Evolutionary conservation across 92 coral and sea anemone species (phyloP), one percentile per base, ranked within the genome.

Genomic region (Palythoa grandiflora): DNA sequence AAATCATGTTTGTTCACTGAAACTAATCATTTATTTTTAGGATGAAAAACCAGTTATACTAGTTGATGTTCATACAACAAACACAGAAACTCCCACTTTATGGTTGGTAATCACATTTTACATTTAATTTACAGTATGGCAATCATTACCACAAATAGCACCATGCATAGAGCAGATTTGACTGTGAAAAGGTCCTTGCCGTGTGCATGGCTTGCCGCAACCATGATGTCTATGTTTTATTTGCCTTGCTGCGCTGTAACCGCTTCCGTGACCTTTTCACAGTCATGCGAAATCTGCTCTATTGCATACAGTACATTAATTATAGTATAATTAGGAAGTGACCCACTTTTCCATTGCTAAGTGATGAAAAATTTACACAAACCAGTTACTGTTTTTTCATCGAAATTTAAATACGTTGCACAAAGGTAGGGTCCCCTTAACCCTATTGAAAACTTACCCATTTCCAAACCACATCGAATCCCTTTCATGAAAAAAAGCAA

Each of bases 91-190:
- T 75, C 80, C 59, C 59, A 75, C 59, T 75, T 75, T 51, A 75
- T 75, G 80, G 80, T 75, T 40, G 44, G 80, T 75, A 75, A 75
- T 75, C 54, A 75, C 52, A n/a, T 75, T 75, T 75, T 40, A 75
- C 80, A 40, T 75, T 75, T 75, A 75, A 51, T 75, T 39, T 40
- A 51, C 52, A 75, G 50, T 75, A 51, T 40, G 39, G 80, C 59
- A 39, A 75, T 40, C 54, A 39, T 75, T 51, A 68, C 73, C 73
- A 68, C 73, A 68, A 19, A 68, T 36, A 68, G 73, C 38, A 68
- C 73, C 73, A 68, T 75, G 52, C 80, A 75, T 54, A 54, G 60
- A 54, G 60, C 60, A 54, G 60, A 54, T 54, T 54, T 54, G 60
- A 35, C 76, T 39, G 40, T 71, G 48, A 35, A 35, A 71, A 71